Evolutionary conservation across 2,888 invertebrate species (phyloP), one percentile per base, ranked within the genome.

Genomic region (Galeopsomyia nigrocyanea): DNA sequence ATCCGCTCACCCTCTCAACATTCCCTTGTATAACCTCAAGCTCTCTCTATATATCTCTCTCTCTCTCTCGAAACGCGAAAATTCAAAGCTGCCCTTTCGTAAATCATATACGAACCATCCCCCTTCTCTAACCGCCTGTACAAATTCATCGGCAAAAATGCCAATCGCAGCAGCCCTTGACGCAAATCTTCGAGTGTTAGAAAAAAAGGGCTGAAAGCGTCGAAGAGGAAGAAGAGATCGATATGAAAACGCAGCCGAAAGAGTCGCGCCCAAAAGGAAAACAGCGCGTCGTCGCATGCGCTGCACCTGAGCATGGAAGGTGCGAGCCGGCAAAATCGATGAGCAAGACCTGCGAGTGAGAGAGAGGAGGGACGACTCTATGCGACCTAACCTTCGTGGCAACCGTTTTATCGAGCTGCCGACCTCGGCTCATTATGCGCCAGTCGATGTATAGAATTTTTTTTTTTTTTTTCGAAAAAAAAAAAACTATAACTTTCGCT

Each of bases 291-390:
- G 39, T 39, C 39, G 39, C 39, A 39, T 39, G 5, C 72, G 77
- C 74, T 76, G 78, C 75, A 77, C 70, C 70, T 71, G 70, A 65
- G 62, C 77, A 39, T 39, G 73, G 64, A 70, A 64, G 55, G 74
- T 61, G 74, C 76, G 77, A 78, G 77, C 75, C 78, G 77, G 78
- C 76, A 79, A 78, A 79, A 81, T 81, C 81, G 81, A 81, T 81
- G 81, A 75, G 39, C 39, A 39, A 39, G 75, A 77, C 76, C 78
- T 76, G 77, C 77, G 69, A 47, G 50, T 22, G 63, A 63, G 63
- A 62, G 62, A 16, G 68, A 61, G 53, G 50, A 53, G 47, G 53
- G 46, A 53, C 31, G 55, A 47, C 13, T 10, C 39, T 6, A 31
- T 7, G 50, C 75, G 75, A 79, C 78, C 77, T 79, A 78, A 79